phyloP scores from a whole-genome alignment of 2,797 vertebrate species.

The Phataginus tetradactyla region DNA sequence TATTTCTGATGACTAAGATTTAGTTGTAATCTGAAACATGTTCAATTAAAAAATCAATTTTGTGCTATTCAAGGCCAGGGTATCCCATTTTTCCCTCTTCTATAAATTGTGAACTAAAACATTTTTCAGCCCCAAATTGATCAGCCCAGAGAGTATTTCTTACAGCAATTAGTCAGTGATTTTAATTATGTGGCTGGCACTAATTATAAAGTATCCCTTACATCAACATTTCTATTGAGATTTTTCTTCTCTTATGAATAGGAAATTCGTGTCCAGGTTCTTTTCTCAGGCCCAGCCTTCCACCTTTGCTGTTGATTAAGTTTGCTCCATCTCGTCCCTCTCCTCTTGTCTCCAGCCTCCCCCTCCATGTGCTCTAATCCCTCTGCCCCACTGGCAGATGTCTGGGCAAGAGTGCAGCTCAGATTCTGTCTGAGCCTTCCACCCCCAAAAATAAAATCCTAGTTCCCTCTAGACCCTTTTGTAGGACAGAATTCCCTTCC shows the following conservation, averaged over 20 bases:
- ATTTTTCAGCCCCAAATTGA: not conserved
- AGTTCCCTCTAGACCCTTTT: not conserved
- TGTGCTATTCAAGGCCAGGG: not conserved
- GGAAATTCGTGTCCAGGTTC: not conserved
- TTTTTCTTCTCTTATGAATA: not conserved
- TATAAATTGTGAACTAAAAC: not conserved
- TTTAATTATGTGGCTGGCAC: not conserved
- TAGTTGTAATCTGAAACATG: not conserved
- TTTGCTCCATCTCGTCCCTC: not conserved
- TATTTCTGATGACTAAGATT: conserved; percentile 21
- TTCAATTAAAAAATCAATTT: not conserved
- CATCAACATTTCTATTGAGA: not conserved
- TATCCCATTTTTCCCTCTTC: not conserved
- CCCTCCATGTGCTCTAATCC: no score
- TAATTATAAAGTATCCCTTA: not conserved
- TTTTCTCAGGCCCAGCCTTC: not conserved
- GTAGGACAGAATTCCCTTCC: not conserved
- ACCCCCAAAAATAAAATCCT: not conserved
- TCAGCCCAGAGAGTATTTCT: not conserved
- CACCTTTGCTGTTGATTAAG: not conserved
- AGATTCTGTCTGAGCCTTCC: not conserved
- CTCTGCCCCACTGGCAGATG: not conserved
- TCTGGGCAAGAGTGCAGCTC: no score
- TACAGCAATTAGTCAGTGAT: not conserved
- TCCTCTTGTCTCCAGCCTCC: not conserved